Evolutionary conservation across 2,113 vertebrate genomes (phyloP), one percentile per base, ranked within the genome.

Genomic region (Microtus oregoni): DNA sequence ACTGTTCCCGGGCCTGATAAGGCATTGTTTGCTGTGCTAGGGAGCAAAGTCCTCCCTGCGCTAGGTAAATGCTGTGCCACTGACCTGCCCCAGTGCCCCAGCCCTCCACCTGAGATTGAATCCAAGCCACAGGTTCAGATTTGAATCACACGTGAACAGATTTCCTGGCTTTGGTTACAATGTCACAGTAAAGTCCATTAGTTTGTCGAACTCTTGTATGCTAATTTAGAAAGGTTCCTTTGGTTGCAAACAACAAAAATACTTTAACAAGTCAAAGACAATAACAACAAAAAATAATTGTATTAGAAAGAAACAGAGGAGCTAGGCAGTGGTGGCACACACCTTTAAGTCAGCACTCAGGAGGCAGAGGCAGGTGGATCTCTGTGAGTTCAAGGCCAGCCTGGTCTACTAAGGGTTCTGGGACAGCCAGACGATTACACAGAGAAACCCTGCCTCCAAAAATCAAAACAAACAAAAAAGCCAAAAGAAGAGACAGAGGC

Each of bases 171-270:
- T 82, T 86, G 44, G 55, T 85, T 89, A 32, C 22, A 75, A n/a
- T 67, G 12, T 90, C 75, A 90, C 30, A 28, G 13, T 50, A 20
- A 65, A 78, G 32, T 2, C 28, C 38, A 11, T 67, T 67, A 7
- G 44, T 90, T 78, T 67, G n/a, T 73, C 38, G 3, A n/a, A 55
- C 12, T 55, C 22, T 55, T 73, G 13, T 19, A 65, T 63, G 52
- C 19, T 32, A 77, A 47, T 44, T 77, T 24, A 78, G 41, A 77
- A 90, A 78, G 0, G 7, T 26, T 50, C 65, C 41, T 78, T 79
- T 88, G 38, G 44, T 86, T 95, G 28, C 9, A 75, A 94, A 52
- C 55, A 76, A 90, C 26, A 92, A 81, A 86, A 97, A 96, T 77
- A 19, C 70, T 55, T 15, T 68, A 96, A 92, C 38, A 89, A 92